Percentiles rank a stretch among this genome's conserved stretches.
Conservation (phyloP, 2,113 vertebrate genomes). For the Lichenostomus cassidix region DNA sequence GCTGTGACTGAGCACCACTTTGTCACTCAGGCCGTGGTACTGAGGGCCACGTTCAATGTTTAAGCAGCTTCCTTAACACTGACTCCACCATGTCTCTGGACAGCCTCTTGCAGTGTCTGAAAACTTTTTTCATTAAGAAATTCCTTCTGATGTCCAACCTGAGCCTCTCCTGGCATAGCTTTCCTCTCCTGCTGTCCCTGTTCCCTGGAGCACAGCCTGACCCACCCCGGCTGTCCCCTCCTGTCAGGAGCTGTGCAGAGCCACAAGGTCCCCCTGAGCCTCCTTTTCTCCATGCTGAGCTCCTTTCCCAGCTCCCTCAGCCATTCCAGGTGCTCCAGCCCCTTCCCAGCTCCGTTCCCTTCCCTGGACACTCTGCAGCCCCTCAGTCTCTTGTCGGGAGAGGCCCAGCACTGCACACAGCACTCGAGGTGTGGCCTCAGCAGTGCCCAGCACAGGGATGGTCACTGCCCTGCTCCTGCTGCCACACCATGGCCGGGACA, state of each 20-base stretch:
- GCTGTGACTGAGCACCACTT: fast-evolving
- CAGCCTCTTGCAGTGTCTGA: no score
- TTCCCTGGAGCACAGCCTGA: background rate
- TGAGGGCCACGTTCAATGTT: no score
- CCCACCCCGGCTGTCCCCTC: background rate
- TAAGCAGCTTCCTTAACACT: no score
- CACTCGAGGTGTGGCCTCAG: background rate
- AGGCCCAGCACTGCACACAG: background rate
- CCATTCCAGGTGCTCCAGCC: fast-evolving
- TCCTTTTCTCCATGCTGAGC: background rate
- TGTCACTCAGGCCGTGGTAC: background rate
- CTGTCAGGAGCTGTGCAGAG: background rate
- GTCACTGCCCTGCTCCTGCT: background rate
- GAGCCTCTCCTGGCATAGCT: fast-evolving
- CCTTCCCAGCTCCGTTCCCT: fast-evolving
- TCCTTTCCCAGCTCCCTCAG: background rate
- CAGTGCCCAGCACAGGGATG: background rate
- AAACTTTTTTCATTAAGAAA: background rate
- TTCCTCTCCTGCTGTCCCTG: background rate
- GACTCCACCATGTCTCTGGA: no score
- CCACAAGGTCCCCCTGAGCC: background rate
- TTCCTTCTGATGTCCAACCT: no score
- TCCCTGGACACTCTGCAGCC: fast-evolving
- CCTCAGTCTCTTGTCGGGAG: fast-evolving
- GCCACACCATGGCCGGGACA: background rate